Conservation (phyloP, 2,888 invertebrate genomes). For the Cryptophagus acutangulus region DNA sequence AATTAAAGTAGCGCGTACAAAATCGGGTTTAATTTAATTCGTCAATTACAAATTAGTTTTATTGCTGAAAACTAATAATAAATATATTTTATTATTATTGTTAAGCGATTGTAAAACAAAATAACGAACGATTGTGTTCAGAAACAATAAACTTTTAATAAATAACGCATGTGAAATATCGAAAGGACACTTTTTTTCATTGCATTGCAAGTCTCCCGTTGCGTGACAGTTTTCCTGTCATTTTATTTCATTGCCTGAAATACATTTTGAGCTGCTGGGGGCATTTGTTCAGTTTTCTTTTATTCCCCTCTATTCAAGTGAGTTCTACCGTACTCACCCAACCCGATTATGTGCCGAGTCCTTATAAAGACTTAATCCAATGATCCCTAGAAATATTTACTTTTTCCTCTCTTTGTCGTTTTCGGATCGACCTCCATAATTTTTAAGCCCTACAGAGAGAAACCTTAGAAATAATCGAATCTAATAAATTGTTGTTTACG, state of each 20-base stretch:
- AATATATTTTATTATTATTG: not conserved
- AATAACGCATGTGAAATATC: no score
- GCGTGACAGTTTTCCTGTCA: slow-evolving; percentile 10
- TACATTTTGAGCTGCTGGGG: slow-evolving; percentile 12
- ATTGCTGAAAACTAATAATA: no score
- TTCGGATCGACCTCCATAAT: no score
- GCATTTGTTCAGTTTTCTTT: slow-evolving; percentile 26
- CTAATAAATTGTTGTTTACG: no score
- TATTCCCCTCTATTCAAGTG: slow-evolving; percentile 26
- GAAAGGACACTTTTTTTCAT: no score
- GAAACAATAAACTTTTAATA: no score
- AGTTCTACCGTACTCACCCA: slow-evolving; percentile 23
- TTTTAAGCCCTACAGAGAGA: slow-evolving; percentile 25
- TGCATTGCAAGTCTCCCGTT: no score
- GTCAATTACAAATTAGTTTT: no score
- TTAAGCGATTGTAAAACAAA: no score
- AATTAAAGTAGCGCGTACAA: no score
- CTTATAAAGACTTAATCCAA: slow-evolving; percentile 37
- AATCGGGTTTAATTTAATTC: no score
- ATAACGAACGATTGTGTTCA: no score
- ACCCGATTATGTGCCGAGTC: slow-evolving; percentile 33
- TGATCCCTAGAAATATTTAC: slow-evolving; percentile 36
- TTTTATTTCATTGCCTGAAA: slow-evolving; percentile 9
- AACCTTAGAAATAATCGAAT: slow-evolving; percentile 22
- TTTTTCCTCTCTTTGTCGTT: slow-evolving; percentile 29